Base-by-base conservation (phyloP, 2,888 invertebrate species). In the Pocota personata region DNA sequence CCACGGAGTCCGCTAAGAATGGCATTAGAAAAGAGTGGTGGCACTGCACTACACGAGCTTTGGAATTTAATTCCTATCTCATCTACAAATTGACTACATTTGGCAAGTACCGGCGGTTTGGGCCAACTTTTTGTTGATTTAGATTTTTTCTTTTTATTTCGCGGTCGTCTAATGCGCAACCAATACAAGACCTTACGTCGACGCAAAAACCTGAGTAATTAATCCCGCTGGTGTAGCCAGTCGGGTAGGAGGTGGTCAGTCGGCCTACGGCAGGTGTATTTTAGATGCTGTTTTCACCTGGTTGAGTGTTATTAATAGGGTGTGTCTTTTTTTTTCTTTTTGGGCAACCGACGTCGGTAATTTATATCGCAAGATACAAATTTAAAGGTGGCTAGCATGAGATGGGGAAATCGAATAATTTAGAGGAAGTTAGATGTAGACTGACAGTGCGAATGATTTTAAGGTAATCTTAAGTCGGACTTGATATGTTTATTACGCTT, bases 401-500 rank as follows among this genome's bases (percentile, higher is more conserved):
- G 12, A 43, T 73, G 48, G 35, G 12, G 66, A 66, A 73, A 66
- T 58, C 48, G 8, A 79, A 32, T 66, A 58, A 79, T 58, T 64
- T 37, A 58, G 40, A 73, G 66, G 66, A 79, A 73, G 64, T 40
- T 14, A 32, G 21, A 46, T 58, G 12, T 21, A 24, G 60, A 12
- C 14, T 58, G 71, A 46, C 71, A 35, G 6, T 48, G n/a, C 24
- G 40, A 66, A 64, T 64, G 52, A 62, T 19, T 78, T 71, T 35
- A 50, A 27, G 64, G 55, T 64, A 50, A 64, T 50, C 48, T 40
- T 37, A 57, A 62, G 46, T 55, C 46, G 32, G 40, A 66, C 50
- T 66, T 73, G 62, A 69, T 77, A 60, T 50, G 69, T 78, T 71
- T 73, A 58, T 78, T 62, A 27, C 35, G 16, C 57, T 58, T 73